Evolutionary conservation across 2,113 vertebrate species (phyloP), one percentile per base, ranked within the genome.

Genomic region (Suncus etruscus): DNA sequence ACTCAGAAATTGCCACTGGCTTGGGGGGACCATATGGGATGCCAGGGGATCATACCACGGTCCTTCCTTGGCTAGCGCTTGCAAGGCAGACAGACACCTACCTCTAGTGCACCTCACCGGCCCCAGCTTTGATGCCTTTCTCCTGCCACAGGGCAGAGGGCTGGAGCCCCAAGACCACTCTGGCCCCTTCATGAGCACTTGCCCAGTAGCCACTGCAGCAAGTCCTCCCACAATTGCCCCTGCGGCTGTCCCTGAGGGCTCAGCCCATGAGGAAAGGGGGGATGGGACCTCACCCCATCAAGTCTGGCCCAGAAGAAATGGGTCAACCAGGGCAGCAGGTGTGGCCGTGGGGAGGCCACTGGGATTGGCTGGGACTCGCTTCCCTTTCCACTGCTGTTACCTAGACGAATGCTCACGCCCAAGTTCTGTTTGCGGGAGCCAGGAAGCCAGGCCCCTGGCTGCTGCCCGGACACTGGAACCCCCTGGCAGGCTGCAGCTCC

Each of bases 391-490:
- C 39, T 39, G 24, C 73, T 12, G 80, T 95, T 92, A 95, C 93
- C 94, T 94, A 94, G 75, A 87, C 16, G 15, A 74, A 45, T 22
- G 47, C n/a, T 27, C 75, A 87, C 88, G 86, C 4, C 58, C 79
- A 47, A 80, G 88, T 95, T 96, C 90, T 86, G 45, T 88, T 96
- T 96, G 91, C 91, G 66, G 83, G 45, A 54, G 51, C 86, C 27
- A 86, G 83, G 68, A 82, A 68, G 74, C 61, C 6, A 2, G 92
- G 68, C 39, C 68, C 83, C 14, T 14, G 22, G 48, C 65, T 61
- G 22, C 6, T 11, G 45, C 27, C 75, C 24, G 47, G 47, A 29
- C 27, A 25, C 45, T 39, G 11, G 54, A 27, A 20, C 63, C 48
- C 63, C 48, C 69, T 48, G 61, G 73, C 61, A 50, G 39, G 39